phyloP scores from a whole-genome alignment of 2,113 vertebrate species.

The Callaeas wilsoni region DNA sequence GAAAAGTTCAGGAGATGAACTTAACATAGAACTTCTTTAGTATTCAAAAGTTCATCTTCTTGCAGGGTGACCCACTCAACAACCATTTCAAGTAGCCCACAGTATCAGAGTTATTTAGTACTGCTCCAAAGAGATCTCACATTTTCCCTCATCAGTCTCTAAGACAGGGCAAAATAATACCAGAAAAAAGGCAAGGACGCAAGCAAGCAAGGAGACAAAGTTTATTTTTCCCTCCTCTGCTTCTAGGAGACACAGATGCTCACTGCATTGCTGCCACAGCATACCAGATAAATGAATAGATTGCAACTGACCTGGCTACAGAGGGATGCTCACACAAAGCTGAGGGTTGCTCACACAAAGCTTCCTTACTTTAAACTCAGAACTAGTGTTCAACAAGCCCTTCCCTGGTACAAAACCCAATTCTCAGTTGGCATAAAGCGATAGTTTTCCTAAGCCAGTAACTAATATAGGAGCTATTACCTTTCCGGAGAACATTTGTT shows the following conservation, averaged over 20 bases:
- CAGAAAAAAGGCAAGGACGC: neutral
- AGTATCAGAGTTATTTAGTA: neutral
- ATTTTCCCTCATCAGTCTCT: neutral
- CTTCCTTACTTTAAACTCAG: neutral
- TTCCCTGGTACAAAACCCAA: neutral
- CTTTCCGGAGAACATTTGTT: constrained; percentile 82
- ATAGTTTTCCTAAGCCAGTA: neutral
- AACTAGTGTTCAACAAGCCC: neutral
- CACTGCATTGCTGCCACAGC: neutral
- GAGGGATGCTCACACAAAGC: neutral
- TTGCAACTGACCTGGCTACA: accelerated
- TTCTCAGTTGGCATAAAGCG: neutral
- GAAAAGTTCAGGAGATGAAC: neutral
- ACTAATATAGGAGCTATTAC: constrained; percentile 53
- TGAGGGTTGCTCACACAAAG: neutral
- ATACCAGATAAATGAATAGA: neutral
- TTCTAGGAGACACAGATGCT: neutral
- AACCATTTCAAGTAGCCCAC: neutral
- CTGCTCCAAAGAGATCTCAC: neutral
- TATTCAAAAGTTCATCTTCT: neutral
- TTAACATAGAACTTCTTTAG: neutral
- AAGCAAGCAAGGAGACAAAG: neutral
- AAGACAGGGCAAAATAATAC: neutral
- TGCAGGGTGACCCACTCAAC: neutral
- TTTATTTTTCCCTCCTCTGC: neutral